Conservation (phyloP, 2,113 vertebrate species). For the Petroica traversi region DNA sequence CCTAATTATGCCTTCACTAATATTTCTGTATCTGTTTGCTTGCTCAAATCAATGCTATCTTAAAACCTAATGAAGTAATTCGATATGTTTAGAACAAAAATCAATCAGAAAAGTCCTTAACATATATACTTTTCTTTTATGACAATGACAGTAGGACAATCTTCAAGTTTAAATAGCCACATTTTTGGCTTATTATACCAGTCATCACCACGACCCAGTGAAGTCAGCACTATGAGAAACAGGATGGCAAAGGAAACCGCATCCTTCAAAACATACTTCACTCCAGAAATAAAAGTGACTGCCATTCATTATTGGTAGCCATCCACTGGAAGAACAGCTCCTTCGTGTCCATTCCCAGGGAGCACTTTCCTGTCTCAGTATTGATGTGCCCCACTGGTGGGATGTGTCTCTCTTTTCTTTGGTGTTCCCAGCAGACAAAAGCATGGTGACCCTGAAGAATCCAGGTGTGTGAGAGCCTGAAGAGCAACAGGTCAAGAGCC, state of each 20-base stretch:
- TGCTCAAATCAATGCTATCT: not conserved
- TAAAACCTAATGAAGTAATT: not conserved
- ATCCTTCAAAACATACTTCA: not conserved
- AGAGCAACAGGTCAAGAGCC: not conserved
- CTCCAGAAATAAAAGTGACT: not conserved
- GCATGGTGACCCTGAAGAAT: fast-evolving
- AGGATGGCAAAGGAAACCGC: not conserved
- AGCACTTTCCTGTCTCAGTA: not conserved
- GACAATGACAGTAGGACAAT: not conserved
- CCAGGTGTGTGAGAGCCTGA: not conserved
- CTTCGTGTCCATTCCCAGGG: fast-evolving
- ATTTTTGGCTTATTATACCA: not conserved
- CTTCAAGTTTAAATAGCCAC: not conserved
- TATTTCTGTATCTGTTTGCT: not conserved
- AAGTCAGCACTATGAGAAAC: not conserved
- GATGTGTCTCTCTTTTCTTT: not conserved
- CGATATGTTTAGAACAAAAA: constrained; percentile 25
- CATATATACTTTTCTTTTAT: not conserved
- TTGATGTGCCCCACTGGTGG: not conserved
- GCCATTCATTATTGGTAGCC: not conserved
- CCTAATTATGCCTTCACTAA: not conserved
- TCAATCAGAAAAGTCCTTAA: not conserved
- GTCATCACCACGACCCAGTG: not conserved
- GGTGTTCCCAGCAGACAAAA: not conserved
- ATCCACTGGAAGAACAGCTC: not conserved